Conservation (phyloP, 2,113 vertebrate species). For the Pomatostomus ruficeps region DNA sequence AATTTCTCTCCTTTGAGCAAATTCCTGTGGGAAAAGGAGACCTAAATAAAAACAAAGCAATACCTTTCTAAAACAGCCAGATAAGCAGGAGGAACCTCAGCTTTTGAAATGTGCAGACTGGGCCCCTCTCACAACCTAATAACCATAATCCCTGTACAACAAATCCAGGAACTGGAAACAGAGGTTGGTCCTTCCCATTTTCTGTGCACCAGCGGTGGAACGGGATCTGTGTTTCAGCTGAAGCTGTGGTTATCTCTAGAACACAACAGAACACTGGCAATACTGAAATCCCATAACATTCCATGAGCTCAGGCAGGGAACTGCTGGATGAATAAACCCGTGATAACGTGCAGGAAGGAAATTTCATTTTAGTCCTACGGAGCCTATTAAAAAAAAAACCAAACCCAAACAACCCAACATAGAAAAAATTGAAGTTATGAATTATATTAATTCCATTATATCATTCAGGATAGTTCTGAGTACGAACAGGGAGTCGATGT, state of each 20-base stretch:
- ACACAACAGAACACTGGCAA: background rate
- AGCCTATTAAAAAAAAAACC: background rate
- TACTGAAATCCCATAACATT: background rate
- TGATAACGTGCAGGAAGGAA: background rate
- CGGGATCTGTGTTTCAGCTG: background rate
- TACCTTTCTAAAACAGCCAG: background rate
- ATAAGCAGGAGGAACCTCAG: background rate
- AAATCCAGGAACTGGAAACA: background rate
- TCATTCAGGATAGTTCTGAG: background rate
- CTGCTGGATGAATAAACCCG: background rate
- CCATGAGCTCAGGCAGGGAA: background rate
- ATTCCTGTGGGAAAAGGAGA: background rate
- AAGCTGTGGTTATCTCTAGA: background rate
- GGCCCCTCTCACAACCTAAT: background rate
- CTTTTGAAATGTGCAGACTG: background rate
- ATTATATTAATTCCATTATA: background rate
- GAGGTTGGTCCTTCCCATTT: background rate
- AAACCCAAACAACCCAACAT: fast-evolving
- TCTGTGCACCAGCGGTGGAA: background rate
- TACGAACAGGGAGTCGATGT: background rate
- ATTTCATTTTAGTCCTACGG: background rate
- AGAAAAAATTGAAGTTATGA: background rate
- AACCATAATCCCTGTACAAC: background rate
- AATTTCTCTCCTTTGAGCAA: background rate
- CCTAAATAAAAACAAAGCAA: background rate